Conservation (phyloP, 1,140 invertebrate species). For the Hycleus phaleratus region DNA sequence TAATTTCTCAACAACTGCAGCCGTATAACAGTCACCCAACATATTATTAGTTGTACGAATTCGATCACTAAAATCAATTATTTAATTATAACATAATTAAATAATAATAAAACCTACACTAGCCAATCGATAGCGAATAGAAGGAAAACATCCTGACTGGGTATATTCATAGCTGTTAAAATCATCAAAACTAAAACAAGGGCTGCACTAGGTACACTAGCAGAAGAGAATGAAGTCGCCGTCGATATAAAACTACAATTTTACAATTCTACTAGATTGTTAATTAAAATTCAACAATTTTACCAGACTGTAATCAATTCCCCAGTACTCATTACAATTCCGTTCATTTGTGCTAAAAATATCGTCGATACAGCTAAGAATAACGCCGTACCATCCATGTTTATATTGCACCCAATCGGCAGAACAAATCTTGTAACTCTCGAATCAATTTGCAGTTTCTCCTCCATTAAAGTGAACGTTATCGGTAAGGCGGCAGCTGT, state of each 20-base stretch:
- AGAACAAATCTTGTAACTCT: conserved; percentile 86
- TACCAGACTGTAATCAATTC: conserved; percentile 75
- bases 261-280: background rate
- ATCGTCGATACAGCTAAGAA: conserved; percentile 83
- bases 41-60: conserved; percentile 84
- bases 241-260: conserved; percentile 77
- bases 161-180: conserved; percentile 77
- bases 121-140: conserved; percentile 87
- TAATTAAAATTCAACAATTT: conserved; percentile 34
- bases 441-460: conserved; percentile 80
- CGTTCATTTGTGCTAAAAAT: conserved; percentile 89
- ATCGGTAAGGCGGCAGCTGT: conserved; percentile 92
- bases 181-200: conserved; percentile 78
- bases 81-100: background rate
- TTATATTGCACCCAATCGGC: conserved; percentile 86
- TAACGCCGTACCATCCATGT: conserved; percentile 91
- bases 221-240: conserved; percentile 84
- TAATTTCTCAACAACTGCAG: conserved; percentile 74
- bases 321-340: conserved; percentile 66
- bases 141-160: conserved; percentile 72
- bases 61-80: conserved; percentile 57
- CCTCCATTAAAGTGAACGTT: conserved; percentile 89
- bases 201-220: conserved; percentile 88
- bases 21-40: conserved; percentile 80
- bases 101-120: conserved; percentile 58